phyloP scores from a whole-genome alignment of 2,797 vertebrate species.

The Karalla daura region DNA sequence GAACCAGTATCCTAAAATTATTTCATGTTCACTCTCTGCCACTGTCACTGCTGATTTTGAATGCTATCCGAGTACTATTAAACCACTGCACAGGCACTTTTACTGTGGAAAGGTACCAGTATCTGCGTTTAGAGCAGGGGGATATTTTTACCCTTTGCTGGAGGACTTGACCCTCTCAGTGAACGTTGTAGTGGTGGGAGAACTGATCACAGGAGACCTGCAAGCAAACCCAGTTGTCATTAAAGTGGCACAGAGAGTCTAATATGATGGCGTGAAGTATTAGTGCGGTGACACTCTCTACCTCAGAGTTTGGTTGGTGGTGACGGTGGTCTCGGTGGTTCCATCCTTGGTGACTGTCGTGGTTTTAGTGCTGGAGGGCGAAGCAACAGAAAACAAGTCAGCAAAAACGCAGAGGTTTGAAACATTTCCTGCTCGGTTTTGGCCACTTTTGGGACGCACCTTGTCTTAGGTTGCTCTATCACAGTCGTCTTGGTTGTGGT shows the following conservation, averaged over 20 bases:
- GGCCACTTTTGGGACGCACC: constrained; percentile 53
- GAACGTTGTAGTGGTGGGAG: constrained; percentile 67
- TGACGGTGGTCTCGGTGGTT: constrained; percentile 72
- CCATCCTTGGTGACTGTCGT: constrained; percentile 62
- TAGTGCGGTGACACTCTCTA: constrained; percentile 25
- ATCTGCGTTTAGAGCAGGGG: not conserved
- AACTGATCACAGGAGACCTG: constrained; percentile 66
- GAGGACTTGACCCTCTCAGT: constrained; percentile 71
- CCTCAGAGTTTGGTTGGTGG: constrained; percentile 57
- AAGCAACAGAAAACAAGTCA: not conserved
- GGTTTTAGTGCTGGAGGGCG: constrained; percentile 66
- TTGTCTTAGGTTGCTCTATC: constrained; percentile 55
- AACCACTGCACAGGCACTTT: not conserved
- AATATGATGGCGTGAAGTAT: not conserved
- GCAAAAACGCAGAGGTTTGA: not conserved
- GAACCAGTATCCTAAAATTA: too few relatives aligned
- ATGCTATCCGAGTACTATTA: not conserved
- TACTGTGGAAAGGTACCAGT: not conserved
- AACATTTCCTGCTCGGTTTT: not conserved
- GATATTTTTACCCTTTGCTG: constrained; percentile 68
- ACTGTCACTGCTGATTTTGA: too few relatives aligned
- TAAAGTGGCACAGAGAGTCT: not conserved
- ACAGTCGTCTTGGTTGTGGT: constrained; percentile 31
- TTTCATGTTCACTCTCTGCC: too few relatives aligned
- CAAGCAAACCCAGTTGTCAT: not conserved